Percentiles rank a stretch among this genome's conserved stretches.
These are phyloP conservation scores for Enteromius anoplus DNA, from an alignment of 2,797 vertebrate species.

Conservation along the genomic window DNA sequence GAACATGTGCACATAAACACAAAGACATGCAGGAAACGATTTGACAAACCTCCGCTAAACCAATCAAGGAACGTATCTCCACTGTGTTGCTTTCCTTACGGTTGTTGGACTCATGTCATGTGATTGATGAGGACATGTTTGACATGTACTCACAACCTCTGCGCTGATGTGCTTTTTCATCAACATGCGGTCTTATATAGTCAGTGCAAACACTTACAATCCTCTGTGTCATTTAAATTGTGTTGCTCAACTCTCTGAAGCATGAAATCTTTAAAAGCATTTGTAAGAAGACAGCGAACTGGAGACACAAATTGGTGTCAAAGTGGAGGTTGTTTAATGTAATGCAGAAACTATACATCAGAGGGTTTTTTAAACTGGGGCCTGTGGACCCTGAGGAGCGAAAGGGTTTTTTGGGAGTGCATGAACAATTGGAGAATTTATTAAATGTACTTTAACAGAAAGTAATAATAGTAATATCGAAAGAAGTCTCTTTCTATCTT, in stretches of 20 bases:
- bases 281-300: not conserved
- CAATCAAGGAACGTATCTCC: slow-evolving; percentile 55
- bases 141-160: slow-evolving; percentile 49
- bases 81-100: slow-evolving; percentile 56
- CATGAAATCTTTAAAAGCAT: slow-evolving; percentile 16
- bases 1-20: slow-evolving; percentile 24
- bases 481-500: no score
- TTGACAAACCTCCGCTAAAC: slow-evolving; percentile 47
- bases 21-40: slow-evolving; percentile 20
- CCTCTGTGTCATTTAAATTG: slow-evolving; percentile 4
- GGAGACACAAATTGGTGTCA: not conserved
- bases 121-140: slow-evolving; percentile 57
- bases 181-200: not conserved
- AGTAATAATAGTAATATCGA: no score
- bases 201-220: slow-evolving; percentile 27
- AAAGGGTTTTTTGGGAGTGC: not conserved
- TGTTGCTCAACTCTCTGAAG: slow-evolving; percentile 8
- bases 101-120: slow-evolving; percentile 58
- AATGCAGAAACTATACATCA: not conserved
- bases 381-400: not conserved
- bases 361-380: not conserved
- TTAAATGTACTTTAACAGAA: not conserved
- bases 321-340: slow-evolving; percentile 13
- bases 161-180: slow-evolving; percentile 31
- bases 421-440: not conserved